Base-by-base conservation (phyloP, 2,797 vertebrate genomes). In the Dallia pectoralis region DNA sequence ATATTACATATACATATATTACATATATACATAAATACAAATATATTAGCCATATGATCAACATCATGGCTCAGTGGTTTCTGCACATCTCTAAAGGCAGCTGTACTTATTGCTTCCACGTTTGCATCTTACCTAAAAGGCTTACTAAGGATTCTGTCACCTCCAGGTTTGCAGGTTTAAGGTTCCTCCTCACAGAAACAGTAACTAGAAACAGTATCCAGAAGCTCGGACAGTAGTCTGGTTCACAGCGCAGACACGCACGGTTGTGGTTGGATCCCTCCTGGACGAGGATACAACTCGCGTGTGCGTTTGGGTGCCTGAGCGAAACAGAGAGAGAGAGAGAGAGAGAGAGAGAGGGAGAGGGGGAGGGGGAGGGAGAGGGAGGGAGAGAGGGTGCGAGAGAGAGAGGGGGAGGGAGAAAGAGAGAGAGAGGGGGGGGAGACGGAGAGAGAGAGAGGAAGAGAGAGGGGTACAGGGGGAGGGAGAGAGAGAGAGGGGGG, bases 41-140 rank as follows among this genome's bases (percentile, higher is more conserved):
- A n/a, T n/a, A n/a, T n/a, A n/a, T n/a, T 56, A 56, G 53, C 53
- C n/a, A 22, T 22, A 53, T 1, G 9, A 56, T 3, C 22, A 11
- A 22, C 1, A 62, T 29, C 14, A 27, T 29, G 3, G 15, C 27
- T 19, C 65, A 25, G 19, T 12, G 30, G 36, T 14, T 15, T 25
- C 2, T 44, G 7, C 36, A 9, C 14, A 3, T 67, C 5, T 67
- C 2, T 44, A 36, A 9, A 25, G n/a, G n/a, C n/a, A n/a, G n/a
- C n/a, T 5, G 9, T 12, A 30, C 32, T 32, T 44, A 40, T 19
- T 67, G 36, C 18, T 19, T 74, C 75, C 56, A 70, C n/a, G 19
- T 66, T 67, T 49, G 6, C 88, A 90, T 86, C 88, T 91, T 86
- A 91, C 91, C 91, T 12, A 90, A 76, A 71, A 72, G 88, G 74